Evolutionary conservation across 2,113 vertebrate genomes (phyloP).

Genomic region (Xyrauchen texanus): DNA sequence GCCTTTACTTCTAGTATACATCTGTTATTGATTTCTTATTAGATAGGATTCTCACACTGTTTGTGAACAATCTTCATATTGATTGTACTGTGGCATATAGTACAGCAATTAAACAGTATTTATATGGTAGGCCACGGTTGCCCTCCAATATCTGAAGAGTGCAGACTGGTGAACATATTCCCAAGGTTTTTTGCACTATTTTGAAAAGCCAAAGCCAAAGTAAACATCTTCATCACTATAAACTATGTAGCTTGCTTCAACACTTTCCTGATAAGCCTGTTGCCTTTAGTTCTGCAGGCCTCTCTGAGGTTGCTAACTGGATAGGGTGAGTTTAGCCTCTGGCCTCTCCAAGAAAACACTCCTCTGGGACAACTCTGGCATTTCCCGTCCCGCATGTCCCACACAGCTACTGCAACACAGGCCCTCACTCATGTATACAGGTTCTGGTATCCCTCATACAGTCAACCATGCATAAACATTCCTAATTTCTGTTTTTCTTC

Average conservation of each 20-base stretch:
- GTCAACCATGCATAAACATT: neutral
- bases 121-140: neutral
- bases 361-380: constrained; percentile 53
- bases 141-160: neutral
- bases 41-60: no score
- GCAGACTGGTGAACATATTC: neutral
- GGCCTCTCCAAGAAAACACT: constrained; percentile 38
- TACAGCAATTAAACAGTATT: no score
- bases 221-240: neutral
- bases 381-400: constrained; percentile 49
- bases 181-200: neutral
- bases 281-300: constrained; percentile 4
- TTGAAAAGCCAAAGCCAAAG: neutral
- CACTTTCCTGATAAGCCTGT: constrained; percentile 17
- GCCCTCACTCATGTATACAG: constrained; percentile 17
- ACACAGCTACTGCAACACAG: constrained; percentile 36
- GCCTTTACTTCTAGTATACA: no score
- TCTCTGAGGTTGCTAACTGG: constrained; percentile 16
- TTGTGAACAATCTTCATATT: no score
- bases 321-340: constrained; percentile 32
- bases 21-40: no score
- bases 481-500: neutral
- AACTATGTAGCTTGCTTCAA: constrained; percentile 9
- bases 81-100: no score
- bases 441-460: neutral